These are phyloP conservation scores for Berghia stephanieae DNA, from an alignment of 1,140 invertebrate genomes.

Conservation along the genomic window DNA sequence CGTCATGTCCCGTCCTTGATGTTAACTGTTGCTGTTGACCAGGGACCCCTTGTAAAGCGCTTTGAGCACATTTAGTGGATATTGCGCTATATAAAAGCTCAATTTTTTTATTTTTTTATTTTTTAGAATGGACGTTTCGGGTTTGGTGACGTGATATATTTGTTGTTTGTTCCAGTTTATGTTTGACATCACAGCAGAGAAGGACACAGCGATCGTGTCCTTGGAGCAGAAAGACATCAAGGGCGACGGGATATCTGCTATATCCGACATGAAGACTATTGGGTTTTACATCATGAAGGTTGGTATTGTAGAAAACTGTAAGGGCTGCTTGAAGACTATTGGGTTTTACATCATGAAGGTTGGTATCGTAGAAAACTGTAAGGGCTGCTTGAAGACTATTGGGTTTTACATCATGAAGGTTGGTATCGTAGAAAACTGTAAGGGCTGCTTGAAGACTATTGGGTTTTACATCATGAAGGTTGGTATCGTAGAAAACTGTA, in stretches of 20 bases:
- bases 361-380: not conserved
- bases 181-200: conserved; percentile 68
- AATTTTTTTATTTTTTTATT: not conserved
- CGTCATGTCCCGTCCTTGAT: too few relatives aligned
- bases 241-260: conserved; percentile 48
- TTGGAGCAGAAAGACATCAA: conserved; percentile 69
- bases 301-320: not conserved
- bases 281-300: conserved; percentile 72
- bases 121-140: not conserved
- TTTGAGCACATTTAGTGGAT: too few relatives aligned
- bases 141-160: not conserved
- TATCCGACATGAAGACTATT: conserved; percentile 66
- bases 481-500: not conserved
- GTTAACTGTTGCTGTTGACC: too few relatives aligned
- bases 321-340: conserved; percentile 64
- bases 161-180: conserved; percentile 68
- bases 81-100: too few relatives aligned
- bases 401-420: conserved; percentile 72
- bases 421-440: not conserved
- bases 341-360: conserved; percentile 72
- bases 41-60: too few relatives aligned
- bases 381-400: conserved; percentile 64
- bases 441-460: conserved; percentile 64
- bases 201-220: conserved; percentile 70
- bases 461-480: conserved; percentile 72